These are phyloP conservation scores for Perdita meconis DNA, from an alignment of 2,888 invertebrate genomes.

Conservation along the genomic window DNA sequence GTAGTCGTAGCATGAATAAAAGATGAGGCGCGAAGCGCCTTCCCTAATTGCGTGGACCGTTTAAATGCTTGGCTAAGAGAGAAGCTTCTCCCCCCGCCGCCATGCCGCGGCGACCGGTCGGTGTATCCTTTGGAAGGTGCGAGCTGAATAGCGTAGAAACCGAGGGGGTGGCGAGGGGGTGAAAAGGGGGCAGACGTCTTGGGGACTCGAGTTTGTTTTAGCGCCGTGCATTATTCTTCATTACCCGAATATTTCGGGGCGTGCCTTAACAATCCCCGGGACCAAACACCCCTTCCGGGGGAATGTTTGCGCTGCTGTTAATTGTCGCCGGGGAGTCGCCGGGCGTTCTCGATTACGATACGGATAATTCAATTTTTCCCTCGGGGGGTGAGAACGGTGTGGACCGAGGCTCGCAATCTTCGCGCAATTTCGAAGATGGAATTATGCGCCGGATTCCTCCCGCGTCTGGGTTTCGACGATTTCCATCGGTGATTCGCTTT, in stretches of 20 bases:
- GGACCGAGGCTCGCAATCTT: constrained; percentile 26
- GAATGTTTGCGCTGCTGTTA: constrained; percentile 48
- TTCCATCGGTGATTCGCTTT: constrained; percentile 17
- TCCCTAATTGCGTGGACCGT: constrained; percentile 83
- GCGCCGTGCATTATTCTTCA: constrained; percentile 59
- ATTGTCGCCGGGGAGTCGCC: constrained; percentile 34
- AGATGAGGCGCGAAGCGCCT: constrained; percentile 83
- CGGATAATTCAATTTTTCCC: constrained; percentile 46
- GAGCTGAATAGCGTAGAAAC: constrained; percentile 36
- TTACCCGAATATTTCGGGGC: constrained; percentile 57
- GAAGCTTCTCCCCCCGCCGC: constrained; percentile 62
- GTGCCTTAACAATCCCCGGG: constrained; percentile 46
- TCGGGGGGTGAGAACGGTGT: neutral
- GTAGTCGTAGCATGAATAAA: constrained; percentile 79
- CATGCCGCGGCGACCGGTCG: constrained; percentile 42
- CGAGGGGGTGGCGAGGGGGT: neutral
- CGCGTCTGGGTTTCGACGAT: neutral
- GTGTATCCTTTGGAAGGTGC: constrained; percentile 60
- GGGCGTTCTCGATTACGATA: constrained; percentile 13
- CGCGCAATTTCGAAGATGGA: constrained; percentile 26
- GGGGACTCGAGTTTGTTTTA: constrained; percentile 53
- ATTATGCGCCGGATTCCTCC: constrained; percentile 10
- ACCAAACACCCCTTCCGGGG: too few relatives aligned
- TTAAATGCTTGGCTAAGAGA: constrained; percentile 75
- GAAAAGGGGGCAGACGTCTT: constrained; percentile 36